Conservation (phyloP, 2,797 vertebrate genomes). For the Spheniscus humboldti region DNA sequence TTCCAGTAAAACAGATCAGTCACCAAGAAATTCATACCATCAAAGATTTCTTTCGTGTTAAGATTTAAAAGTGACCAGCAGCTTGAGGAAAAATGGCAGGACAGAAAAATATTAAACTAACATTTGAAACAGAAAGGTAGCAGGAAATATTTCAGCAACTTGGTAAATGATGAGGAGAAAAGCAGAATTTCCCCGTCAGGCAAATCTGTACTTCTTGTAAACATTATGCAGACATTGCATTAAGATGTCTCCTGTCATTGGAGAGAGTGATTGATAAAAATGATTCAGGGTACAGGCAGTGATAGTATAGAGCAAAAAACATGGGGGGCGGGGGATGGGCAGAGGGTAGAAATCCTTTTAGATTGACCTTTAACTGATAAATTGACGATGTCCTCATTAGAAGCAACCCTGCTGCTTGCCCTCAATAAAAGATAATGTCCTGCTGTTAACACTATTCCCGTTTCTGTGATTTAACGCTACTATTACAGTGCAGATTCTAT, state of each 20-base stretch:
- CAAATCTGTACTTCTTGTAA: not conserved
- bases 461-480: slow-evolving; percentile 70
- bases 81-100: not conserved
- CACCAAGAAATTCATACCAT: not conserved
- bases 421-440: slow-evolving; percentile 77
- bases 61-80: not conserved
- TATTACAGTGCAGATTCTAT: slow-evolving; percentile 68
- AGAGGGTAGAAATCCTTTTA: slow-evolving; percentile 61
- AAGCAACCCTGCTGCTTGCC: slow-evolving; percentile 73
- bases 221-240: not conserved
- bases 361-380: slow-evolving; percentile 75
- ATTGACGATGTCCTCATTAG: slow-evolving; percentile 77
- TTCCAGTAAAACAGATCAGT: not conserved
- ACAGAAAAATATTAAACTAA: not conserved
- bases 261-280: slow-evolving; percentile 27
- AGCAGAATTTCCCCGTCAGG: not conserved
- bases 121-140: not conserved
- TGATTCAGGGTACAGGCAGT: not conserved
- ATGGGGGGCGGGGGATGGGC: not conserved
- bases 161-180: not conserved
- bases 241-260: slow-evolving; percentile 11
- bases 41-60: not conserved
- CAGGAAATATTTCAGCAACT: not conserved
- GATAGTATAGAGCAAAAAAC: not conserved
- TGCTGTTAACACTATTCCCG: slow-evolving; percentile 67